These are phyloP conservation scores for Drosophila crucigera DNA, from an alignment of 2,888 invertebrate species.

Conservation along the genomic window DNA sequence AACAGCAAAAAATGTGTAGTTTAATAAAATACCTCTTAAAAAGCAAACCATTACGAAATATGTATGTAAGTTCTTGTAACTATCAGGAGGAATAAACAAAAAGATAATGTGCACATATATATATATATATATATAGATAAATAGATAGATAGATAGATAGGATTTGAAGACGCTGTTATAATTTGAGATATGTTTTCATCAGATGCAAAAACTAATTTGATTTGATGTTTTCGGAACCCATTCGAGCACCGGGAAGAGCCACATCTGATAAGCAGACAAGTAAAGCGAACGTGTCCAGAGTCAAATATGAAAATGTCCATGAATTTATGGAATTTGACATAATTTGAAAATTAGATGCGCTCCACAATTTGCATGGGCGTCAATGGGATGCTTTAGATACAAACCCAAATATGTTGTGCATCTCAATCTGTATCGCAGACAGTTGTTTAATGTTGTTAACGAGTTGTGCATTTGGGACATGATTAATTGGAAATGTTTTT, in stretches of 20 bases:
- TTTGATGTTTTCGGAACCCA: conserved; percentile 3
- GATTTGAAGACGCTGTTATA: background rate
- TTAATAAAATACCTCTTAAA: background rate
- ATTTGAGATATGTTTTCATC: conserved; percentile 3
- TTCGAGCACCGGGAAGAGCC: conserved; percentile 6
- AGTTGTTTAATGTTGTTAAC: conserved; percentile 41
- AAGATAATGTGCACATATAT: background rate
- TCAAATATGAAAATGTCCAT: conserved; percentile 28
- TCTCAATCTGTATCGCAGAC: background rate
- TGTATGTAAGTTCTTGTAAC: background rate
- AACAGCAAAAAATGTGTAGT: background rate
- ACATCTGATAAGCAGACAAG: conserved; percentile 21
- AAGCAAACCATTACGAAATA: background rate
- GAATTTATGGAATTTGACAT: conserved; percentile 66
- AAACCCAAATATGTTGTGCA: conserved; percentile 15
- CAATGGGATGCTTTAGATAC: conserved; percentile 11
- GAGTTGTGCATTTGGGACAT: conserved; percentile 52
- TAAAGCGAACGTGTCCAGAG: conserved; percentile 26
- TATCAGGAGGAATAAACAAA: background rate
- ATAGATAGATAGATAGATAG: background rate
- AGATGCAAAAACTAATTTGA: conserved; percentile 12
- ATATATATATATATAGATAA: background rate
- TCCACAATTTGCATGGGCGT: conserved; percentile 34
- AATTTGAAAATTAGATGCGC: conserved; percentile 40
- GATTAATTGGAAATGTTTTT: conserved; percentile 52